Conservation (phyloP, 2,797 vertebrate species). For the Craterocephalus amniculus region DNA sequence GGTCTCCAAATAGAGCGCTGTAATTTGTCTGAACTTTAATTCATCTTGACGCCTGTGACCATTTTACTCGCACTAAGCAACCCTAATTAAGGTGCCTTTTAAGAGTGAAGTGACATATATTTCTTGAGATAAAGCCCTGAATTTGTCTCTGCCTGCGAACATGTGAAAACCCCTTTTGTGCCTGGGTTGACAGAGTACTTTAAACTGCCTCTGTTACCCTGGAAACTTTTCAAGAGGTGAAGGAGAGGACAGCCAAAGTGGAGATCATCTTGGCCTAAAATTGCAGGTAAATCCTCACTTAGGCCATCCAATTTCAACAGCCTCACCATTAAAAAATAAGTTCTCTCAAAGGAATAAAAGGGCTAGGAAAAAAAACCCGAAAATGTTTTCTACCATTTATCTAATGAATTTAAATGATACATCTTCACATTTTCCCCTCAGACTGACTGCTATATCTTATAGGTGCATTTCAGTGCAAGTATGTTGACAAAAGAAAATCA, state of each 20-base stretch:
- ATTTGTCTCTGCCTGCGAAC: constrained; percentile 74
- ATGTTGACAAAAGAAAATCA: constrained; percentile 37
- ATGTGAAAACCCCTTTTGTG: constrained; percentile 73
- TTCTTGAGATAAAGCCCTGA: constrained; percentile 74
- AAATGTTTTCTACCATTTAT: constrained; percentile 32
- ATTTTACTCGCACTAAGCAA: constrained; percentile 71
- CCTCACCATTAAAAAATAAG: constrained; percentile 62
- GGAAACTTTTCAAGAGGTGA: constrained; percentile 82
- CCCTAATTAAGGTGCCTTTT: constrained; percentile 77
- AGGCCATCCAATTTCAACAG: constrained; percentile 72
- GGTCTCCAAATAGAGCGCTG: constrained; percentile 44
- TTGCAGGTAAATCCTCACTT: constrained; percentile 77
- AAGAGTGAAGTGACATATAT: constrained; percentile 74
- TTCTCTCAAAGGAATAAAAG: constrained; percentile 39
- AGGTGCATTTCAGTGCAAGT: background rate
- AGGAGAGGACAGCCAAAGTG: constrained; percentile 81
- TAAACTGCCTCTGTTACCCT: constrained; percentile 73
- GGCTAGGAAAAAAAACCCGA: constrained; percentile 28
- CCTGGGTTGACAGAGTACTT: constrained; percentile 66
- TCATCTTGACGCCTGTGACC: constrained; percentile 59
- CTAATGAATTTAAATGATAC: constrained; percentile 39
- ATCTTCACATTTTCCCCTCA: constrained; percentile 22
- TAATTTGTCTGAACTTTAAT: constrained; percentile 71
- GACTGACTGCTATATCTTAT: constrained; percentile 25
- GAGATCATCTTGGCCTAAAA: constrained; percentile 75